phyloP scores from a whole-genome alignment of 2,113 vertebrate species.

The Panthera tigris region DNA sequence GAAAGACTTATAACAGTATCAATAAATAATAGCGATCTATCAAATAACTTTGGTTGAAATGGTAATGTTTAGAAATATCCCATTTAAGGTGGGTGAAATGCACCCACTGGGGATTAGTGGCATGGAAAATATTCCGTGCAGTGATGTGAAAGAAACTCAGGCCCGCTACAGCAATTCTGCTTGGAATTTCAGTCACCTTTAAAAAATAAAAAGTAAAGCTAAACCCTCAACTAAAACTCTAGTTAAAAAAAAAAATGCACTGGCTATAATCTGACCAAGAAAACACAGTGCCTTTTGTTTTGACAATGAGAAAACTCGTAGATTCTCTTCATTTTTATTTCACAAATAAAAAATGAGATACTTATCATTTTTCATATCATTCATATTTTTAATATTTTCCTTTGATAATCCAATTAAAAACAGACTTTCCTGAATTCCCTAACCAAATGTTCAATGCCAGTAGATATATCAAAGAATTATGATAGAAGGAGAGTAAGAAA shows the following conservation, averaged over 20 bases:
- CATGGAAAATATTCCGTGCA: conserved; percentile 57
- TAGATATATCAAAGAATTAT: conserved; percentile 41
- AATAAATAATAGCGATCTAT: conserved; percentile 78
- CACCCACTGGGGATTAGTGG: conserved; percentile 61
- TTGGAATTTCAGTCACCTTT: conserved; percentile 23
- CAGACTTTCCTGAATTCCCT: conserved; percentile 31
- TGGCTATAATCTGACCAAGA: neutral
- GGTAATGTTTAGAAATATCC: conserved; percentile 73
- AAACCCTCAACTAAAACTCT: conserved; percentile 16
- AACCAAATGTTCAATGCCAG: neutral
- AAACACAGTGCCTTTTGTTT: neutral
- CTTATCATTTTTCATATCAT: conserved; percentile 6
- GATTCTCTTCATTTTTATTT: conserved; percentile 30
- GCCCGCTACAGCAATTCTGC: neutral
- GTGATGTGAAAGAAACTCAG: conserved; percentile 35
- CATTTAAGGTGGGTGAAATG: conserved; percentile 62
- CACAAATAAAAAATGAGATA: conserved; percentile 11
- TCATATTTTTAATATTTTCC: conserved; percentile 13
- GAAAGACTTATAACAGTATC: conserved; percentile 72
- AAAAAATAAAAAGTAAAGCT: conserved; percentile 56
- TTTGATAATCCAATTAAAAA: conserved; percentile 51
- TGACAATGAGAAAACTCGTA: neutral
- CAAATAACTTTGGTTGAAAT: conserved; percentile 71
- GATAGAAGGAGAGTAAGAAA: neutral
- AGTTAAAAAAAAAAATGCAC: conserved; percentile 20